Base-by-base conservation (phyloP, 1,140 invertebrate species). In the Drosophila takahashii region DNA sequence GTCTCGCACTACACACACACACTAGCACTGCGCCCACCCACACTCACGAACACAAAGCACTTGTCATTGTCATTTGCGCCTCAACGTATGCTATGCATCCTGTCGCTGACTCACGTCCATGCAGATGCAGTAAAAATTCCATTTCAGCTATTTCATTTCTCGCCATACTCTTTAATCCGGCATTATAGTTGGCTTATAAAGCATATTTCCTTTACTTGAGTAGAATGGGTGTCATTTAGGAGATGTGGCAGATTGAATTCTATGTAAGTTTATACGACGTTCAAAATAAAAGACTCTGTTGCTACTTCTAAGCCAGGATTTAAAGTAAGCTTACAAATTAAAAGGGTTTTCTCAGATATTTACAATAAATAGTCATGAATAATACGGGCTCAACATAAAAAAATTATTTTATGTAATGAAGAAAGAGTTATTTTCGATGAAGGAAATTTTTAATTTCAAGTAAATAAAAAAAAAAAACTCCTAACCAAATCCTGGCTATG, bases 11-110 rank as follows among this genome's bases (percentile, higher is more conserved):
- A 89, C 79, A 73, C 48, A 45, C 53, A 56, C 44, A 61, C 56
- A 45, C 41, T 32, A 4, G 1, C 41, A 36, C 34, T 22, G 36
- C 54, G 7, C 39, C 10, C 27, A 64, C 52, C 29, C 13, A 22
- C 9, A 42, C 13, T 16, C 5, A 62, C 11, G 45, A 41, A 53
- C 79, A 54, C 59, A 71, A 77, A 76, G 66, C 75, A 71, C 61
- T 83, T 73, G 77, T 69, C 84, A 87, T 83, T 89, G 84, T 87
- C 84, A 84, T 85, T 77, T 77, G 62, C 66, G 66, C 56, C 66
- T 80, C 59, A 84, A 53, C 72, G 54, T 79, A 85, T 86, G 79
- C 69, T 48, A 60, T 67, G 73, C 72, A 59, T 77, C 57, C 62
- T 69, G 77, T 39, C 61, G 65, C 64, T 86, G 75, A 73, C 62